Evolutionary conservation across 2,797 vertebrate species (phyloP).

Genomic region (Melopsittacus undulatus): DNA sequence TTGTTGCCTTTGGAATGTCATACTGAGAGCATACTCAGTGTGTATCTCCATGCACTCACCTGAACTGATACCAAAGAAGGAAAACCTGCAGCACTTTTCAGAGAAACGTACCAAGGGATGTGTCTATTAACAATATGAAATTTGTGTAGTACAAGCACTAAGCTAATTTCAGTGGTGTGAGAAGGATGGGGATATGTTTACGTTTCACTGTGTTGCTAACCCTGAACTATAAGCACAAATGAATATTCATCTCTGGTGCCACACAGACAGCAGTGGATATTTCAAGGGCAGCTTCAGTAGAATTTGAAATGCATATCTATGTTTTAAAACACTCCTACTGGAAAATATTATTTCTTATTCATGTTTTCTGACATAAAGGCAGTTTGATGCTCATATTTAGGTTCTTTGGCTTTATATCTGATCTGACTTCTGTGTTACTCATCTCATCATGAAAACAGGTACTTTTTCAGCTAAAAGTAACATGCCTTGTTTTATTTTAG

Average conservation of each 20-base stretch:
- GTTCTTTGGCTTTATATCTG: neutral
- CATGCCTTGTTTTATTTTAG: neutral
- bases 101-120: neutral
- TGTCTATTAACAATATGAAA: neutral
- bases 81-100: neutral
- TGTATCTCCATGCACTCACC: neutral
- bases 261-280: neutral
- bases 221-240: neutral
- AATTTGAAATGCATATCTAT: neutral
- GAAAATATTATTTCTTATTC: slow-evolving; percentile 18
- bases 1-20: neutral
- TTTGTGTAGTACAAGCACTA: neutral
- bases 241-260: neutral
- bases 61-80: neutral
- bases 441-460: neutral
- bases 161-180: neutral
- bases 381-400: neutral
- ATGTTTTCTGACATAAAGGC: neutral
- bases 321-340: neutral
- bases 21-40: neutral
- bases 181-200: neutral
- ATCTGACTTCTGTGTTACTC: neutral
- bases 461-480: neutral
- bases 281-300: neutral
- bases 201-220: neutral